Evolutionary conservation across 2,888 invertebrate genomes (phyloP).

Genomic region (Plemyria rubiginata): DNA sequence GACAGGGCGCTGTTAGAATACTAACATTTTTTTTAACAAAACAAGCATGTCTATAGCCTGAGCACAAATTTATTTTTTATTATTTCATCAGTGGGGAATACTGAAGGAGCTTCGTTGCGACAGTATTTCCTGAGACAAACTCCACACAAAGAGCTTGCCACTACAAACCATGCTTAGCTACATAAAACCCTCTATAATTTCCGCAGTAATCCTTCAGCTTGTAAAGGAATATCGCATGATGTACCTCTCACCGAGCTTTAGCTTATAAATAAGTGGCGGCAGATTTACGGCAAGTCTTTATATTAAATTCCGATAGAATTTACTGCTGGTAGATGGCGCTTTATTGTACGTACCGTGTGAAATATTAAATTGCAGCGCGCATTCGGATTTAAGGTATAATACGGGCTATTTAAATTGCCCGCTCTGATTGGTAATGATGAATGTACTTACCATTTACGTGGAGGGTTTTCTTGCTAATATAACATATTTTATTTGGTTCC

Average conservation of each 20-base stretch:
- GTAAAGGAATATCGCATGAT: slow-evolving; percentile 44
- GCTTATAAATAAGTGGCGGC: slow-evolving; percentile 64
- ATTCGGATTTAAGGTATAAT: slow-evolving; percentile 3
- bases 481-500: too few relatives aligned
- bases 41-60: too few relatives aligned
- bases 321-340: slow-evolving; percentile 46
- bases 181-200: slow-evolving; percentile 1
- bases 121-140: not conserved
- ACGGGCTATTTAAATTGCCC: not conserved
- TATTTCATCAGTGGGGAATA: too few relatives aligned
- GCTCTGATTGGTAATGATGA: not conserved
- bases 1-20: too few relatives aligned
- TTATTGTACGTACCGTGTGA: slow-evolving; percentile 17
- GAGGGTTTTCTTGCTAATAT: too few relatives aligned
- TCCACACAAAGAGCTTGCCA: slow-evolving; percentile 2
- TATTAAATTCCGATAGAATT: slow-evolving; percentile 77
- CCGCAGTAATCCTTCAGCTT: slow-evolving; percentile 1
- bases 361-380: slow-evolving; percentile 18
- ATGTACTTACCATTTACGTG: too few relatives aligned
- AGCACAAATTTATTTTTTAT: too few relatives aligned
- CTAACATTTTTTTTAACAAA: too few relatives aligned
- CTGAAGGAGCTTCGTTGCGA: too few relatives aligned
- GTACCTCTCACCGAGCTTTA: slow-evolving; percentile 61
- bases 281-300: slow-evolving; percentile 70
- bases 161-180: slow-evolving; percentile 2